Conservation (phyloP, 2,113 vertebrate genomes). For the Globicephala melas region DNA sequence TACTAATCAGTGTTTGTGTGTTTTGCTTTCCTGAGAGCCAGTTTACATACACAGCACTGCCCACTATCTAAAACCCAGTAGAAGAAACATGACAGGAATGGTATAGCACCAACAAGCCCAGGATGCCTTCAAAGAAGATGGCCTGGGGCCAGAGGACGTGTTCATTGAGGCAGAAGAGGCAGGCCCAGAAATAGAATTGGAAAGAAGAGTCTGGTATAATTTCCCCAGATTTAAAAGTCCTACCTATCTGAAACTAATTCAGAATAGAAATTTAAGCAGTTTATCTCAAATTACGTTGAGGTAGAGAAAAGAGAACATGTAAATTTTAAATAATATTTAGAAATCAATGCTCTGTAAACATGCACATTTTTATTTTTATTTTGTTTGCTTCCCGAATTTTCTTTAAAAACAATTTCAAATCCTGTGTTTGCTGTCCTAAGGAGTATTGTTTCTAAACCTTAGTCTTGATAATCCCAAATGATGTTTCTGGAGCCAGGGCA, state of each 20-base stretch:
- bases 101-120: not conserved
- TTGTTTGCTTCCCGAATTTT: not conserved
- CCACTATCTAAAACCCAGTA: not conserved
- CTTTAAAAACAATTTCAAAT: slow-evolving; percentile 1
- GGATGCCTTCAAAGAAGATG: not conserved
- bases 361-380: slow-evolving; percentile 2
- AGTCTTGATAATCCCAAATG: not conserved
- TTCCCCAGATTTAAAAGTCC: not conserved
- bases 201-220: not conserved
- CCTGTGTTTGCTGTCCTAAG: not conserved
- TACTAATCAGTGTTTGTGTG: not conserved
- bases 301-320: not conserved
- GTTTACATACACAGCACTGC: not conserved
- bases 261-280: not conserved
- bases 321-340: not conserved
- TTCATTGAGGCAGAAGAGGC: not conserved
- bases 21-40: not conserved
- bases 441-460: not conserved
- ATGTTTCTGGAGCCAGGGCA: not conserved
- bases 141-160: not conserved
- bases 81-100: not conserved
- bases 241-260: not conserved
- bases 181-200: not conserved
- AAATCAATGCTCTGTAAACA: not conserved
- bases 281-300: not conserved